Evolutionary conservation across 2,797 vertebrate genomes (phyloP).

Genomic region (Nannoperca obscura): DNA sequence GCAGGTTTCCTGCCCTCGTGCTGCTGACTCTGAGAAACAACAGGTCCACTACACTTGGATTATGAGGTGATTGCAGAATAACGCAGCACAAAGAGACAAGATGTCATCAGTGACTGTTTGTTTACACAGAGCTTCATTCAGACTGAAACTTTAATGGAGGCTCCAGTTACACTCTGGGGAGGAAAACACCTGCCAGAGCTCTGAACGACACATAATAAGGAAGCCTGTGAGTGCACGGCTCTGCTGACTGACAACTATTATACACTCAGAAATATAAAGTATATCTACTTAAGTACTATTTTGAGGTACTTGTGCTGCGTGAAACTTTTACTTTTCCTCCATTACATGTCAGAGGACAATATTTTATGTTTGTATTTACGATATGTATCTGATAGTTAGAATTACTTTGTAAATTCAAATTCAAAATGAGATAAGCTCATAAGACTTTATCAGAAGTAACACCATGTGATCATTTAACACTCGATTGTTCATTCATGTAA

Average conservation of each 20-base stretch:
- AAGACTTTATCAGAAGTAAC: no score
- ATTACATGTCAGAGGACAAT: no score
- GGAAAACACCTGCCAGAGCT: background rate
- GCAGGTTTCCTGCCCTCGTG: no score
- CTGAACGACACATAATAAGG: background rate
- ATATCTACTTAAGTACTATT: background rate
- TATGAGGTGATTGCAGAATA: background rate
- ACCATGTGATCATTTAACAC: no score
- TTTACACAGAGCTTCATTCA: conserved; percentile 44
- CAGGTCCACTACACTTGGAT: no score
- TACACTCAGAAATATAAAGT: background rate
- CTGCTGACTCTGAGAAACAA: no score
- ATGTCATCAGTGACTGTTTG: conserved; percentile 21
- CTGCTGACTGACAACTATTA: background rate
- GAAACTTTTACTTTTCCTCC: background rate
- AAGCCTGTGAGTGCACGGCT: background rate
- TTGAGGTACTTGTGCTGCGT: background rate
- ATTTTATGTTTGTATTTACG: background rate
- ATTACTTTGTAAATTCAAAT: background rate
- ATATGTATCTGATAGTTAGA: background rate
- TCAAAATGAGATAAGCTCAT: no score
- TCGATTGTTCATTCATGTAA: no score
- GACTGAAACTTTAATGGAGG: conserved; percentile 71
- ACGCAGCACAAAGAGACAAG: background rate
- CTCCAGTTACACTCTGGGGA: conserved; percentile 43